These are phyloP conservation scores for Ellobium chinense DNA, from an alignment of 2,888 invertebrate genomes.

Conservation along the genomic window DNA sequence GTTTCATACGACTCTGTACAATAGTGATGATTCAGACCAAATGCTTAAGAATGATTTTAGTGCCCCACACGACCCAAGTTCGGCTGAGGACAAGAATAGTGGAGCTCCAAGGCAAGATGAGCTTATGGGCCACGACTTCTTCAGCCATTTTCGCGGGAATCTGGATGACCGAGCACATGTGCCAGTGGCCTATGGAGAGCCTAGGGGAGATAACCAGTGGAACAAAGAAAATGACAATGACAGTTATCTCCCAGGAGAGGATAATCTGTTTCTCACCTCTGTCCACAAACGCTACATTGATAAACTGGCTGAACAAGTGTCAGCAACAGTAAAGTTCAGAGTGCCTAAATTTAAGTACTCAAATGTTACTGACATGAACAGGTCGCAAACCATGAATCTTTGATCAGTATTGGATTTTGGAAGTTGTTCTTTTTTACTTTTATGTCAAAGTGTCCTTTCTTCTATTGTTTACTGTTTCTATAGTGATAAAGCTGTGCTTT, in stretches of 20 bases:
- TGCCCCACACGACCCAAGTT: too few relatives aligned
- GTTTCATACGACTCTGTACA: too few relatives aligned
- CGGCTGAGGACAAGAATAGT: neutral
- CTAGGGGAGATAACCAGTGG: neutral
- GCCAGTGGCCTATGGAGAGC: neutral
- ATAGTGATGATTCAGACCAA: too few relatives aligned
- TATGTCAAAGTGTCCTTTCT: too few relatives aligned
- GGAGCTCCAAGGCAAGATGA: too few relatives aligned
- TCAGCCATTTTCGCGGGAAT: neutral
- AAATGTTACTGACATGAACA: neutral
- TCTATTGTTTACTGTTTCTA: too few relatives aligned
- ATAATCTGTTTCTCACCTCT: neutral
- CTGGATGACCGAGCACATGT: neutral
- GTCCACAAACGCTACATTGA: slow-evolving; percentile 1
- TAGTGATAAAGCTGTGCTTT: too few relatives aligned
- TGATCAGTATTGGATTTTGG: too few relatives aligned
- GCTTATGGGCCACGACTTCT: neutral
- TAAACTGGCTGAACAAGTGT: neutral
- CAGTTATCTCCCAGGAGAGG: neutral
- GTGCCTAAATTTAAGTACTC: slow-evolving; percentile 5
- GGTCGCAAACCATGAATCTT: slow-evolving; percentile 13
- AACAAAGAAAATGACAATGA: neutral
- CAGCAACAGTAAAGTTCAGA: neutral
- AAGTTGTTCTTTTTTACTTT: too few relatives aligned
- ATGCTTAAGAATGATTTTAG: too few relatives aligned